A percentile compares a stretch with the other conserved stretches of the same genome.
These are phyloP conservation scores for Oceanites oceanicus DNA, from an alignment of 2,113 vertebrate genomes.

Conservation along the genomic window DNA sequence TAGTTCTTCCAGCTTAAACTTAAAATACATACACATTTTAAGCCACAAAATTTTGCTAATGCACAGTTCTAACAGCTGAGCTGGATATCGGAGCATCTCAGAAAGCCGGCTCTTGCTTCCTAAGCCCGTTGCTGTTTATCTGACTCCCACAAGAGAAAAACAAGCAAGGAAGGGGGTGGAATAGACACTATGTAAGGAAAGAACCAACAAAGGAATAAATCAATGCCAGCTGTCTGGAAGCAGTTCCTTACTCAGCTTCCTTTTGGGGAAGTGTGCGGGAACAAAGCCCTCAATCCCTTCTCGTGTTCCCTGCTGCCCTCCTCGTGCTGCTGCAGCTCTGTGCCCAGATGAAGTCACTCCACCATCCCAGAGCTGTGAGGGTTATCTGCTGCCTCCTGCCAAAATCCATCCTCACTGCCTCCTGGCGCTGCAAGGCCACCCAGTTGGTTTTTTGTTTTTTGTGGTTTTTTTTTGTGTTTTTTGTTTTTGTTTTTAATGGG, in stretches of 20 bases:
- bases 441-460: neutral
- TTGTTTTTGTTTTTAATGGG: neutral
- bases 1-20: neutral
- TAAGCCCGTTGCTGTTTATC: neutral
- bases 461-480: too few relatives aligned
- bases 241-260: neutral
- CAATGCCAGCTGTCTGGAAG: neutral
- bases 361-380: neutral
- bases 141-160: neutral
- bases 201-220: neutral
- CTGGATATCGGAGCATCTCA: neutral
- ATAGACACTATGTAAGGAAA: neutral
- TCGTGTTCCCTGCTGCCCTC: neutral
- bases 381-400: neutral
- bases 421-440: neutral
- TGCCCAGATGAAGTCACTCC: neutral
- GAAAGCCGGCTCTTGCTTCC: neutral
- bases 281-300: neutral
- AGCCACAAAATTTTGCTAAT: neutral
- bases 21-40: neutral
- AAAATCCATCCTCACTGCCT: neutral
- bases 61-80: neutral
- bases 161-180: rapidly evolving
- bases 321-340: neutral
- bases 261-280: neutral